Conservation (phyloP, 2,113 vertebrate species). For the Thalassarche chlororhynchos region DNA sequence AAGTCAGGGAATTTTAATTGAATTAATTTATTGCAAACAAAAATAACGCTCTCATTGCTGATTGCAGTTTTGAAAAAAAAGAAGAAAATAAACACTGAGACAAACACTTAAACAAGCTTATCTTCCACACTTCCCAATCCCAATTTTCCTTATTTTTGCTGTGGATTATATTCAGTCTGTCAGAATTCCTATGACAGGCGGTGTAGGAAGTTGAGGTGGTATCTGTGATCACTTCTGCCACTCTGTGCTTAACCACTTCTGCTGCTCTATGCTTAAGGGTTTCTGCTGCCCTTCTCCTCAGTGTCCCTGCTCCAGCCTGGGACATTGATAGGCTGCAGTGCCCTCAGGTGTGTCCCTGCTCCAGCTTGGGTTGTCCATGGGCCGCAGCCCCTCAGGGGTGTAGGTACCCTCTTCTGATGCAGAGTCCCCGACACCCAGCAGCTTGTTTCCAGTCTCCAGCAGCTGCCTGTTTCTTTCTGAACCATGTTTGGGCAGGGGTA, state of each 20-base stretch:
- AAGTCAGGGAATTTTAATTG: neutral
- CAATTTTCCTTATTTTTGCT: neutral
- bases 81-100: neutral
- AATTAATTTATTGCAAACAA: neutral
- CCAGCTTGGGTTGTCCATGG: neutral
- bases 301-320: rapidly evolving
- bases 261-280: neutral
- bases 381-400: neutral
- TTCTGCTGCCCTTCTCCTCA: neutral
- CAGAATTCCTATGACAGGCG: neutral
- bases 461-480: neutral
- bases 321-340: neutral
- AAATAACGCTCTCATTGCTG: neutral
- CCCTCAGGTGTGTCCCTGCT: neutral
- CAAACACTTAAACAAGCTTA: neutral
- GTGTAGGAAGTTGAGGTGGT: neutral
- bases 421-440: neutral
- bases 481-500: neutral
- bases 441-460: neutral
- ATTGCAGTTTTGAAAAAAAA: neutral
- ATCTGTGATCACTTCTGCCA: neutral
- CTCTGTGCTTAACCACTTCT: neutral
- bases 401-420: too few relatives aligned
- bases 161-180: neutral
- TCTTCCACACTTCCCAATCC: neutral